phyloP scores from a whole-genome alignment of 2,797 vertebrate genomes.

The Hydrophis major region DNA sequence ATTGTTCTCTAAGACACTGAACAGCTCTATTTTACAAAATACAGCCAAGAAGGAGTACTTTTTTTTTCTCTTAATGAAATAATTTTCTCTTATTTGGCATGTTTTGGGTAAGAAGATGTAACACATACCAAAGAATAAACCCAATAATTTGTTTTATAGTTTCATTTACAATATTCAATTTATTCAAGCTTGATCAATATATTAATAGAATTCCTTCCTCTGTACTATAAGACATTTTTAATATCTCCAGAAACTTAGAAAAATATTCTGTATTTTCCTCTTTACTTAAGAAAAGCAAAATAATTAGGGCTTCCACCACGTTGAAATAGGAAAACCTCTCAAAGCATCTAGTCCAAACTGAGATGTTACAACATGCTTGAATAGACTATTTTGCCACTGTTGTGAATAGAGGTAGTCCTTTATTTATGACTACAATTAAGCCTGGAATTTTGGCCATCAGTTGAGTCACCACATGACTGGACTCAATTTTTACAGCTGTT shows the following conservation, averaged over 20 bases:
- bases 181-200: conserved; percentile 29
- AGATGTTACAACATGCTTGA: not conserved
- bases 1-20: not conserved
- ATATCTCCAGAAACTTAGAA: conserved; percentile 15
- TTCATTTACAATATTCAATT: conserved; percentile 11
- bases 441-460: not conserved
- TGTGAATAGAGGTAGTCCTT: not conserved
- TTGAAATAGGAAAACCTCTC: not conserved
- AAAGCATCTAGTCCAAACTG: not conserved
- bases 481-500: not conserved
- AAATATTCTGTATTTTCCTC: conserved; percentile 24
- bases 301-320: no score
- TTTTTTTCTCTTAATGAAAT: conserved; percentile 3
- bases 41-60: conserved; percentile 8
- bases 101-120: not conserved
- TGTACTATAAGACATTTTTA: conserved; percentile 8
- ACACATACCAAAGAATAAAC: not conserved
- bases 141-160: conserved; percentile 16
- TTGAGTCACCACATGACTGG: not conserved
- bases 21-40: conserved; percentile 14
- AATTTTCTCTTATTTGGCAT: conserved; percentile 9
- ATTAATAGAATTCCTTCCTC: conserved; percentile 16
- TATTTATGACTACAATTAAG: not conserved
- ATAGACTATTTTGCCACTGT: not conserved
- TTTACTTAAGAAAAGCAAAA: not conserved